phyloP scores from a whole-genome alignment of 2,797 vertebrate genomes.

The Chelon auratus region DNA sequence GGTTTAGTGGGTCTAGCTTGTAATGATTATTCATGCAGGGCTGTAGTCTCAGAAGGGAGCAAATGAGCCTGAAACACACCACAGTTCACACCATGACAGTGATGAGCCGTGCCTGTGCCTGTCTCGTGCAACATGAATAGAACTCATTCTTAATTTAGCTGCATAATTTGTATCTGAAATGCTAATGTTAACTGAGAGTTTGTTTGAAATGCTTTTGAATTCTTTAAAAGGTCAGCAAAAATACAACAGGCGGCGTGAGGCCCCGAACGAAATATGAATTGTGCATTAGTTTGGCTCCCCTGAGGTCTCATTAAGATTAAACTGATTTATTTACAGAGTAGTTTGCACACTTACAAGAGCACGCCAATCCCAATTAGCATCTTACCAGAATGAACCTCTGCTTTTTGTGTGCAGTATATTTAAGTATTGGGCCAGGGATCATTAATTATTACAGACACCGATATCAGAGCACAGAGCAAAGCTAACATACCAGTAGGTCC shows the following conservation, averaged over 20 bases:
- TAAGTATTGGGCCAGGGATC: constrained; percentile 1
- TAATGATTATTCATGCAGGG: no score
- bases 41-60: no score
- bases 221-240: constrained; percentile 54
- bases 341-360: constrained; percentile 13
- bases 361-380: not conserved
- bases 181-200: constrained; percentile 34
- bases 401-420: not conserved
- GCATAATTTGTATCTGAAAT: constrained; percentile 37
- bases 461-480: constrained; percentile 19
- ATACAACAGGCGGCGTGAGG: constrained; percentile 29
- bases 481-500: constrained; percentile 11
- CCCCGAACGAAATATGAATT: constrained; percentile 36
- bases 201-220: constrained; percentile 27
- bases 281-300: constrained; percentile 46
- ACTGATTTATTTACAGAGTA: constrained; percentile 52
- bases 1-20: no score
- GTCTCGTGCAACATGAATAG: not conserved
- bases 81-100: constrained; percentile 17
- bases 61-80: not conserved
- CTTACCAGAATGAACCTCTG: not conserved
- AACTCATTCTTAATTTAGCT: constrained; percentile 29
- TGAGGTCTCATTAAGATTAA: constrained; percentile 61
- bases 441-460: constrained; percentile 16
- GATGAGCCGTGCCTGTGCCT: constrained; percentile 1